Percentiles rank a stretch among this genome's conserved stretches.
Evolutionary conservation across 2,888 invertebrate genomes (phyloP).

Genomic region (Strigamia maritima): DNA sequence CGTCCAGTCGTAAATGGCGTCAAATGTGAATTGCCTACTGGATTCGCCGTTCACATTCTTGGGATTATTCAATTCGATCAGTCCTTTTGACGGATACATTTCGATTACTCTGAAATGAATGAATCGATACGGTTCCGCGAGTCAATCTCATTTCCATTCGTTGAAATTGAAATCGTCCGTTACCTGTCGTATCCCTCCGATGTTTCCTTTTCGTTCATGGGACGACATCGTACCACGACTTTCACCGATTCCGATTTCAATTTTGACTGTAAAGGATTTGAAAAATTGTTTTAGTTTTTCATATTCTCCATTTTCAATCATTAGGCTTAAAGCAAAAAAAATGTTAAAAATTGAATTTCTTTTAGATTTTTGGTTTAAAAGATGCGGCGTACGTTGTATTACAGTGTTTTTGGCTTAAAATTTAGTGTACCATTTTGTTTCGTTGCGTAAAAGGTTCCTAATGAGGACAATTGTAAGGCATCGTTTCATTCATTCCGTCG

Average conservation of each 20-base stretch:
- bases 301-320: not conserved
- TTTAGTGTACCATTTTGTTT: not conserved
- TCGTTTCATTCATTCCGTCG: slow-evolving; percentile 24
- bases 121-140: not conserved
- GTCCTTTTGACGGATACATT: slow-evolving; percentile 79
- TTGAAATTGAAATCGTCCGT: slow-evolving; percentile 29
- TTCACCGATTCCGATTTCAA: slow-evolving; percentile 74
- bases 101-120: slow-evolving; percentile 64
- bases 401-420: not conserved
- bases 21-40: slow-evolving; percentile 89
- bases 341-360: no score
- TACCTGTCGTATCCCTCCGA: slow-evolving; percentile 64
- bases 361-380: not conserved
- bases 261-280: not conserved
- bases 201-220: slow-evolving; percentile 83
- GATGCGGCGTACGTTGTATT: not conserved
- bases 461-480: not conserved
- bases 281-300: not conserved
- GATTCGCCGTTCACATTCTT: slow-evolving; percentile 67
- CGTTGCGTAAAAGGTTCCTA: not conserved
- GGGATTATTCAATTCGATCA: slow-evolving; percentile 84
- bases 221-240: slow-evolving; percentile 95
- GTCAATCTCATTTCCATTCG: not conserved
- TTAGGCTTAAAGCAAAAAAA: not conserved
- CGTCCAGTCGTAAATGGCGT: slow-evolving; percentile 90